Evolutionary conservation across 2,113 vertebrate species (phyloP), one percentile per base, ranked within the genome.

Genomic region (Euleptes europaea): DNA sequence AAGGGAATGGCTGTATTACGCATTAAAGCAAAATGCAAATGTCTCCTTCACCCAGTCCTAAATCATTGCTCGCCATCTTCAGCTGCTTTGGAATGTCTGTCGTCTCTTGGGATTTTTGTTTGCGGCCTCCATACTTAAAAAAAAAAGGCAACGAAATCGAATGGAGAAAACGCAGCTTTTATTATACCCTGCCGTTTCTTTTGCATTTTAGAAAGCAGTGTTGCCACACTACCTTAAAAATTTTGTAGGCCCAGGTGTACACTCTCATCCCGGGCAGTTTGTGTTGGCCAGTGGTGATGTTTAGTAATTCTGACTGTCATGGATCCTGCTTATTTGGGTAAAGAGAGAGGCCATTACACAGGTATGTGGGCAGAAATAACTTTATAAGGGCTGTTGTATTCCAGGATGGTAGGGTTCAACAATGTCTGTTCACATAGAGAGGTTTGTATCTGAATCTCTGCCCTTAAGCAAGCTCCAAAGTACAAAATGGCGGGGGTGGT

Each of bases 1-100:
- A 86, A 90, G 90, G 89, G 90, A 92, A 88, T 92, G 95, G 95
- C 89, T 94, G 94, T 93, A 84, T 83, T 84, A 38, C 81, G 87
- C 82, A 86, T 87, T 93, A 31, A 69, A 77, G 49, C 80, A 90
- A 28, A 78, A 91, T 82, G 88, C 93, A 90, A 35, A 86, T 94
- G 86, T 85, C 93, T 54, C 91, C 94, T 88, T 93, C 82, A 93
- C 84, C 93, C 90, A 89, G 44, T 89, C 88, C 87, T 86, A 93
- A 95, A 86, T 91, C 92, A 90, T 90, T 8, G 3, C 88, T 92
- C 90, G 38, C 31, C 10, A 60, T 78, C 88, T 88, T 87, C 82
- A 92, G 84, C 86, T 90, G 15, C 44, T 91, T 84, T 92, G 89
- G 92, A 91, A 85, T 83, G 84, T 89, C 80, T 78, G n/a, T 60